Conservation (phyloP, 2,113 vertebrate genomes). For the Notarius lentiginosus region DNA sequence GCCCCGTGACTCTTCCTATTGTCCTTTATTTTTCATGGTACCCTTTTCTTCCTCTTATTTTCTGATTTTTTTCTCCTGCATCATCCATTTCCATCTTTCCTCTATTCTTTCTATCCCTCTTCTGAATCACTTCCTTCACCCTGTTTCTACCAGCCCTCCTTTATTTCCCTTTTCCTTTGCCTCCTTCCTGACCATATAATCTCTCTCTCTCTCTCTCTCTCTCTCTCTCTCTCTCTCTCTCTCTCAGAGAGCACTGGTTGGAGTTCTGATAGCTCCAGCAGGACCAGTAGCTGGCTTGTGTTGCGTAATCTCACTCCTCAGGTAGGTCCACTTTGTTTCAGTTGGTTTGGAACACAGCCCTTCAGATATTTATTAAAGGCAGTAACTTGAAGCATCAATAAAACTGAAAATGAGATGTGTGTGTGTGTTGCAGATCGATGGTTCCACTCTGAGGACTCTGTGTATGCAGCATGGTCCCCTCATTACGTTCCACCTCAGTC, state of each 20-base stretch:
- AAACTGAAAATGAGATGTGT: neutral
- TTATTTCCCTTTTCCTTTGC: neutral
- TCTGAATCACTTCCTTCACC: too few relatives aligned
- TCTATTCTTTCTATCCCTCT: neutral
- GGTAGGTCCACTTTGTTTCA: constrained; percentile 63
- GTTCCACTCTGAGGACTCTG: constrained; percentile 94
- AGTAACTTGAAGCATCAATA: neutral
- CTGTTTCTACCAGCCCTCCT: too few relatives aligned
- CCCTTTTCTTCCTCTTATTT: too few relatives aligned
- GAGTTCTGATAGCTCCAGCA: constrained; percentile 93
- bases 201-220: neutral
- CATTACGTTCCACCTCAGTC: constrained; percentile 98
- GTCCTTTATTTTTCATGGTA: too few relatives aligned
- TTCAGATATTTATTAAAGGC: neutral
- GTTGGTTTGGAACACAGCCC: neutral
- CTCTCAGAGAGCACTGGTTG: constrained; percentile 86
- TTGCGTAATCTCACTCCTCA: constrained; percentile 98
- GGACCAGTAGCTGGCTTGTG: constrained; percentile 98
- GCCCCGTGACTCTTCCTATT: too few relatives aligned
- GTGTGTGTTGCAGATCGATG: constrained; percentile 83
- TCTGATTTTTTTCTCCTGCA: too few relatives aligned
- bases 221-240: neutral
- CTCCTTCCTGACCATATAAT: too few relatives aligned
- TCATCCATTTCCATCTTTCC: neutral
- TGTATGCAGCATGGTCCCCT: constrained; percentile 98